phyloP scores from a whole-genome alignment of 2,888 invertebrate genomes.

The Agonopterix alstromeriana region DNA sequence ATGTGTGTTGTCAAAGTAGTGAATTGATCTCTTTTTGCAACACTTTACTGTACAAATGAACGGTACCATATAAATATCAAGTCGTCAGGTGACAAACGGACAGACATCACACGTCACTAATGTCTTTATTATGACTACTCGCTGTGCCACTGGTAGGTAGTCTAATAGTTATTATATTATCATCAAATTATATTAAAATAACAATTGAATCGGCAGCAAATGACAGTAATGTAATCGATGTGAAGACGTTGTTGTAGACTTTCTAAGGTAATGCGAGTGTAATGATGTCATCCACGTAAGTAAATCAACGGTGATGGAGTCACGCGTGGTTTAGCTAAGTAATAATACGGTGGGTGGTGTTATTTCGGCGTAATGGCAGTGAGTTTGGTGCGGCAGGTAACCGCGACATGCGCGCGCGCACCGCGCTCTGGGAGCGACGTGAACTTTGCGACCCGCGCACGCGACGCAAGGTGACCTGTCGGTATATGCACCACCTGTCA shows the following conservation, averaged over 20 bases:
- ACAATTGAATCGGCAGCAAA: constrained; percentile 39
- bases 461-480: neutral
- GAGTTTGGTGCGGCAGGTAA: neutral
- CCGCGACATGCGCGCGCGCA: neutral
- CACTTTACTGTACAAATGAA: no score
- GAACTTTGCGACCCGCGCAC: constrained; percentile 11
- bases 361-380: constrained; percentile 1
- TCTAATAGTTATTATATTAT: constrained; percentile 14
- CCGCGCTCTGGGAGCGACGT: constrained; percentile 30
- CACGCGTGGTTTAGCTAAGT: constrained; percentile 47
- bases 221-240: constrained; percentile 33
- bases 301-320: constrained; percentile 46
- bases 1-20: no score
- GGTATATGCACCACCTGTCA: neutral
- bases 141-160: neutral
- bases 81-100: no score
- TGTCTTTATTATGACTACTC: neutral
- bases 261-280: constrained; percentile 37
- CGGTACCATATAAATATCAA: no score
- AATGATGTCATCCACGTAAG: constrained; percentile 51
- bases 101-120: no score
- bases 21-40: no score
- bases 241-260: constrained; percentile 12
- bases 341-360: constrained; percentile 22
- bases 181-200: constrained; percentile 41